These are phyloP conservation scores for Oscheius myriophilus DNA, from an alignment of 2,888 invertebrate genomes.

Conservation along the genomic window DNA sequence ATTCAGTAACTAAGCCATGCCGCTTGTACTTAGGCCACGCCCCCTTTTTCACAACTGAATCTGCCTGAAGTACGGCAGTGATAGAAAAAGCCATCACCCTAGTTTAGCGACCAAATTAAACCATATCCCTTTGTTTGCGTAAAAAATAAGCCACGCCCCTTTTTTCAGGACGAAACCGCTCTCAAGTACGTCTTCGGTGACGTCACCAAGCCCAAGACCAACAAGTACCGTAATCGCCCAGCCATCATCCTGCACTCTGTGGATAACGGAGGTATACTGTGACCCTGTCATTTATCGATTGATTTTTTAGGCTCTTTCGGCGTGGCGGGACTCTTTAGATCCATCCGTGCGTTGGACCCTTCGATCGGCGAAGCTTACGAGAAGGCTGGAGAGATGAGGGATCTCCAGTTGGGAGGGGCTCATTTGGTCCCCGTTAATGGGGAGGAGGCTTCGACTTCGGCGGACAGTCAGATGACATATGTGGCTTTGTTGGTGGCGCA, in stretches of 20 bases:
- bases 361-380: conserved; percentile 70
- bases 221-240: conserved; percentile 40
- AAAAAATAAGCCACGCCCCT: too few species aligned
- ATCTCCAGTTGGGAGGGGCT: conserved; percentile 71
- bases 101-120: too few species aligned
- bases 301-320: conserved; percentile 73
- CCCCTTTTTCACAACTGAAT: too few species aligned
- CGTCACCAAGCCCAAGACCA: conserved; percentile 8
- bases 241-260: conserved; percentile 72
- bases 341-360: conserved; percentile 66
- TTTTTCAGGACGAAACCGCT: conserved; percentile 14
- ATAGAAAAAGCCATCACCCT: too few species aligned
- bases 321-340: conserved; percentile 72
- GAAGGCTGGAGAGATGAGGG: conserved; percentile 71
- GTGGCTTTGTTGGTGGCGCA: conserved; percentile 16
- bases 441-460: background rate
- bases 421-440: conserved; percentile 67
- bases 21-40: too few species aligned
- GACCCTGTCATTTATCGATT: too few species aligned
- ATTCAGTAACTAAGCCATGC: too few species aligned
- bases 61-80: too few species aligned
- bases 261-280: conserved; percentile 69
- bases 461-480: background rate
- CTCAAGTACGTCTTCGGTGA: conserved; percentile 25
- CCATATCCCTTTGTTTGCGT: too few species aligned